Percentiles rank a stretch among this genome's conserved stretches.
Conservation (phyloP, 2,797 vertebrate genomes). For the Tympanoctomys barrerae region DNA sequence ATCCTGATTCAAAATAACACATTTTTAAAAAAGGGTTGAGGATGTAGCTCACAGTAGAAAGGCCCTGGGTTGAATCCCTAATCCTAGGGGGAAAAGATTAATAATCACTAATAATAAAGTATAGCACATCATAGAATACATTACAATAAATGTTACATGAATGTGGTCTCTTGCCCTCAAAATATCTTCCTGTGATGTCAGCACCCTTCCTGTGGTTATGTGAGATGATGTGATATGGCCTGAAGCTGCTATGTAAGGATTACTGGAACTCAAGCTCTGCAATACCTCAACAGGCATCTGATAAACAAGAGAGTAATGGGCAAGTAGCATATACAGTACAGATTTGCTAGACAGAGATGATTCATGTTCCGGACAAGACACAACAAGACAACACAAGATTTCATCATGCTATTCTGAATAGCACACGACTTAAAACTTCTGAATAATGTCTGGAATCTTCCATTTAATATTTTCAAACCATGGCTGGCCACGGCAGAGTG, state of each 20-base stretch:
- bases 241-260: not conserved
- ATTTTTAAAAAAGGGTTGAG: not conserved
- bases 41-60: not conserved
- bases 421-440: not conserved
- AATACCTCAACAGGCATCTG: not conserved
- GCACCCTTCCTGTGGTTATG: not conserved
- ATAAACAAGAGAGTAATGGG: not conserved
- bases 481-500: not conserved
- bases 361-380: not conserved
- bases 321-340: not conserved
- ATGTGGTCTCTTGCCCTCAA: not conserved
- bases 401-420: not conserved
- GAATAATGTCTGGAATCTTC: constrained; percentile 7
- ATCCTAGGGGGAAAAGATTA: not conserved
- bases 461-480: constrained; percentile 14
- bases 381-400: not conserved
- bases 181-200: not conserved
- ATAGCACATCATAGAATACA: not conserved
- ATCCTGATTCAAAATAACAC: not conserved
- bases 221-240: not conserved
- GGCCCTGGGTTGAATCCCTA: not conserved
- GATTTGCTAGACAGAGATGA: not conserved
- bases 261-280: not conserved
- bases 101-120: not conserved
- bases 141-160: not conserved